Conservation (phyloP, 2,113 vertebrate genomes). For the Nettapus auritus region DNA sequence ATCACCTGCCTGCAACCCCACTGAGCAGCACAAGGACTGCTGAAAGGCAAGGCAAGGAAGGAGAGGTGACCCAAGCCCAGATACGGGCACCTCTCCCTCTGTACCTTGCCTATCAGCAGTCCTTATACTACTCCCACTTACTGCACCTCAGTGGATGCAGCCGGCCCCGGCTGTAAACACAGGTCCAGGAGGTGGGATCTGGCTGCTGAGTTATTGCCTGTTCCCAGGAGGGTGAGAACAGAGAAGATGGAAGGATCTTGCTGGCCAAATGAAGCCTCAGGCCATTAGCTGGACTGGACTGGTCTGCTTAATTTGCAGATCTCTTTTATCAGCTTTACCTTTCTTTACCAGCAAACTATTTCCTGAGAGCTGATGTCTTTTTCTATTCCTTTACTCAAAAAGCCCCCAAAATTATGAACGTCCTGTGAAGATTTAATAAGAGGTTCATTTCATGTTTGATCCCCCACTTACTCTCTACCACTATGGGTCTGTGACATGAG, state of each 20-base stretch:
- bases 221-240: neutral
- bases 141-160: neutral
- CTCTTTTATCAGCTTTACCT: neutral
- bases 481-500: neutral
- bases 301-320: neutral
- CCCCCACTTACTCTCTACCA: fast-evolving
- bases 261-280: neutral
- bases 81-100: fast-evolving
- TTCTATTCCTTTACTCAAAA: neutral
- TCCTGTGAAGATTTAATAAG: neutral
- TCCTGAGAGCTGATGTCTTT: neutral
- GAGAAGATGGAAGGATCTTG: neutral
- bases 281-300: neutral
- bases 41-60: neutral
- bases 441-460: neutral
- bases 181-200: neutral
- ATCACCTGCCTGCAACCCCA: neutral
- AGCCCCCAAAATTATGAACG: neutral
- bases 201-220: neutral
- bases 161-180: neutral
- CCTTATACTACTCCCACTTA: neutral
- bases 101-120: neutral
- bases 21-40: neutral
- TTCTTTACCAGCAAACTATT: neutral
- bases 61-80: neutral